Percentiles rank a stretch among this genome's conserved stretches.
These are phyloP conservation scores for Amblyraja radiata DNA, from an alignment of 2,797 vertebrate genomes.

Conservation along the genomic window DNA sequence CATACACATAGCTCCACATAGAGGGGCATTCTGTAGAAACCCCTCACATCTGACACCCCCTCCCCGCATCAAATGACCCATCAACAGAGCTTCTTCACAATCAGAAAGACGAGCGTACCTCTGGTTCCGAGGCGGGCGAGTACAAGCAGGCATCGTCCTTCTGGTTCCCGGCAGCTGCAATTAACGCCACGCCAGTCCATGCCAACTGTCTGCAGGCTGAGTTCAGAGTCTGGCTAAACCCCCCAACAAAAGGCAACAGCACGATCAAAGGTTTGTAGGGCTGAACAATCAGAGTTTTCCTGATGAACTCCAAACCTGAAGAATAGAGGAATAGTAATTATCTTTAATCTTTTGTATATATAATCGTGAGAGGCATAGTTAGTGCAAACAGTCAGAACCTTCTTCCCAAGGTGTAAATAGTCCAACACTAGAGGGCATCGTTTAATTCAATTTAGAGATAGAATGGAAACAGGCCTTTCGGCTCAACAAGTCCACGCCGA, in stretches of 20 bases:
- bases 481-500: no score
- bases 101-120: constrained; percentile 54
- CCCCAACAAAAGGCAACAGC: constrained; percentile 65
- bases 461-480: no score
- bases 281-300: constrained; percentile 48
- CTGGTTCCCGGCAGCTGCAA: constrained; percentile 78
- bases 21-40: no score
- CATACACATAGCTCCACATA: no score
- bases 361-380: no score
- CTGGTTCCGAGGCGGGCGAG: constrained; percentile 75
- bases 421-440: no score
- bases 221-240: constrained; percentile 67
- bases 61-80: no score
- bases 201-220: constrained; percentile 61
- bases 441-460: no score
- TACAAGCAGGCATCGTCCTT: constrained; percentile 78
- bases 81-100: neutral
- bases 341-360: neutral
- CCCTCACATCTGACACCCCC: neutral
- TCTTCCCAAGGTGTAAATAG: no score
- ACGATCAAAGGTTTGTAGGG: constrained; percentile 51
- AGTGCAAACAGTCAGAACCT: no score
- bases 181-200: constrained; percentile 52
- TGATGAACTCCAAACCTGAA: constrained; percentile 71
- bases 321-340: neutral